Conservation (phyloP, 2,888 invertebrate genomes). For the Watsonalla binaria region DNA sequence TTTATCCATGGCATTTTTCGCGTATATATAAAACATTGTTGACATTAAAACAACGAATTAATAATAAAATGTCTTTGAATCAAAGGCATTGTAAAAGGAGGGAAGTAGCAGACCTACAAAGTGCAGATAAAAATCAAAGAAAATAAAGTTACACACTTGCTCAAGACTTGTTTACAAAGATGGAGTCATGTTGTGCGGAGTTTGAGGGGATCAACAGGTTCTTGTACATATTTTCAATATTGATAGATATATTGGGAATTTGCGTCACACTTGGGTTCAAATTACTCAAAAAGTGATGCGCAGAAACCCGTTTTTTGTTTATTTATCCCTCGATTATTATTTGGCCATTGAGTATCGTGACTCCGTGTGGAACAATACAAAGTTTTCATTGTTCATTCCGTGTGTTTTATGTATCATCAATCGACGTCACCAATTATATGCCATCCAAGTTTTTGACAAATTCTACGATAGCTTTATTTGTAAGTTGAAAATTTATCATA, state of each 20-base stretch:
- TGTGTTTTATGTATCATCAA: no score
- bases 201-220: constrained; percentile 1
- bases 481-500: no score
- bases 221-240: constrained; percentile 7
- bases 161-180: constrained; percentile 34
- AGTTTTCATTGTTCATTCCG: no score
- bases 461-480: no score
- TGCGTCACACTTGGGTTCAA: constrained; percentile 2
- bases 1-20: no score
- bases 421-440: no score
- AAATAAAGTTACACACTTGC: not conserved
- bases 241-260: not conserved
- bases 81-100: no score
- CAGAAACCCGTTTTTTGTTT: not conserved
- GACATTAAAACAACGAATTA: no score
- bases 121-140: not conserved
- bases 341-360: not conserved
- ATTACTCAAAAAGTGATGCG: constrained; percentile 1
- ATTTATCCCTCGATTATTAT: not conserved
- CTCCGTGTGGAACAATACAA: not conserved
- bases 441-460: no score
- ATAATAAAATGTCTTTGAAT: no score
- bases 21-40: no score
- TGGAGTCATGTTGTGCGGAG: constrained; percentile 31
- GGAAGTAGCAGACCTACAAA: not conserved